Evolutionary conservation across 2,113 vertebrate species (phyloP), one percentile per base, ranked within the genome.

Genomic region (Chinchilla lanigera): DNA sequence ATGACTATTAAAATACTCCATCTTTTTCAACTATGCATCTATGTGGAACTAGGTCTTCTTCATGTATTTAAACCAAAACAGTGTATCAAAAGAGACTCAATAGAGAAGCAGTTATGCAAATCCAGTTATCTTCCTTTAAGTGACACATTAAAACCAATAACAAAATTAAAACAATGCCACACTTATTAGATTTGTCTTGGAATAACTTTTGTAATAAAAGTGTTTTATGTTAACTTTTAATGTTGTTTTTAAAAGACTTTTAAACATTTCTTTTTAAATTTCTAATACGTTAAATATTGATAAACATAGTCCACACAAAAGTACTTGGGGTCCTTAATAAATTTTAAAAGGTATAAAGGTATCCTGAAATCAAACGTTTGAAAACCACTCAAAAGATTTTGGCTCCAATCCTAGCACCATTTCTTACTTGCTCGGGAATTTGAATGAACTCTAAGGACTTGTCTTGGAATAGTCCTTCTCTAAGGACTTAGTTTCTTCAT

Each of bases 401-500:
- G 1, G 17, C n/a, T 87, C 30, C 41, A 88, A 50, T 54, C 56
- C 54, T 50, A 75, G 67, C 54, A 81, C 50, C 56, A 82, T 44
- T 81, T 78, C 75, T 82, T 83, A 80, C 20, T 92, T 38, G 71
- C 84, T 94, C 12, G 67, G 65, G 47, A 78, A 95, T 82, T 38
- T 89, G 47, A 52, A 77, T 83, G 93, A 77, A 86, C 61, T 89
- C 30, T 93, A 88, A 75, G 44, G n/a, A n/a, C n/a, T n/a, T n/a
- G n/a, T n/a, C n/a, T n/a, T n/a, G n/a, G n/a, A n/a, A n/a, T n/a
- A n/a, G n/a, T n/a, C n/a, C n/a, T n/a, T n/a, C n/a, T n/a, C n/a
- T n/a, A 89, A 77, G 44, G 38, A 35, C 78, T 95, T 41, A 52
- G 47, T 89, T 96, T 95, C 38, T 38, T 96, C 92, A 93, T 89